These are phyloP conservation scores for Anoura caudifer DNA, from an alignment of 2,113 vertebrate genomes.

Conservation along the genomic window DNA sequence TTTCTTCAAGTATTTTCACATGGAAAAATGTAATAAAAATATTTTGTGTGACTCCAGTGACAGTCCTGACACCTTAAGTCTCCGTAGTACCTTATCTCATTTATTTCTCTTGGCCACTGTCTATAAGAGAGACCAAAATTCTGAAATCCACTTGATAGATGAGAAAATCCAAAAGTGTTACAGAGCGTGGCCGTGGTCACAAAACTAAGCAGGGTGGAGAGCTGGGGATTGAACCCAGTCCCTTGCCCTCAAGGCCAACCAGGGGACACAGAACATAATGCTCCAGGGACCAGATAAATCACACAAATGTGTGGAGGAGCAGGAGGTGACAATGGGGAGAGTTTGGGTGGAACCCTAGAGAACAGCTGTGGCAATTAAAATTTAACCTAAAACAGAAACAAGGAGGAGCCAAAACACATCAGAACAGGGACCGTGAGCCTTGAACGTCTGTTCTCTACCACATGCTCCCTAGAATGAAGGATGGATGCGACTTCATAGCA, in stretches of 20 bases:
- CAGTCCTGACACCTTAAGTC: neutral
- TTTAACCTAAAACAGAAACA: neutral
- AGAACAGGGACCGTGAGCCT: neutral
- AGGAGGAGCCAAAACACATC: neutral
- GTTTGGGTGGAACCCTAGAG: neutral
- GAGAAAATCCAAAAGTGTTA: neutral
- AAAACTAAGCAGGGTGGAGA: neutral
- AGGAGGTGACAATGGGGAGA: neutral
- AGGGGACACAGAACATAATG: neutral
- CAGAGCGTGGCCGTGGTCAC: neutral
- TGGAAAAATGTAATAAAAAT: neutral
- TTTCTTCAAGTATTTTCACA: neutral
- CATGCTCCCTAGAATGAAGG: neutral
- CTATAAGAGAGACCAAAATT: neutral
- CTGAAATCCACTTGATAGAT: neutral
- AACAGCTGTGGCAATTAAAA: neutral
- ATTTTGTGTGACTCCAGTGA: neutral
- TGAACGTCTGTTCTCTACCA: neutral
- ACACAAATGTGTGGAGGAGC: neutral
- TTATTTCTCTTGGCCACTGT: neutral
- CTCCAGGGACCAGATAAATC: neutral
- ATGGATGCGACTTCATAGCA: neutral
- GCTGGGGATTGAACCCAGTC: neutral
- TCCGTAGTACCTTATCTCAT: neutral
- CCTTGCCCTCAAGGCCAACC: neutral